Evolutionary conservation across 2,888 invertebrate genomes (phyloP).

Genomic region (Venusia cambrica): DNA sequence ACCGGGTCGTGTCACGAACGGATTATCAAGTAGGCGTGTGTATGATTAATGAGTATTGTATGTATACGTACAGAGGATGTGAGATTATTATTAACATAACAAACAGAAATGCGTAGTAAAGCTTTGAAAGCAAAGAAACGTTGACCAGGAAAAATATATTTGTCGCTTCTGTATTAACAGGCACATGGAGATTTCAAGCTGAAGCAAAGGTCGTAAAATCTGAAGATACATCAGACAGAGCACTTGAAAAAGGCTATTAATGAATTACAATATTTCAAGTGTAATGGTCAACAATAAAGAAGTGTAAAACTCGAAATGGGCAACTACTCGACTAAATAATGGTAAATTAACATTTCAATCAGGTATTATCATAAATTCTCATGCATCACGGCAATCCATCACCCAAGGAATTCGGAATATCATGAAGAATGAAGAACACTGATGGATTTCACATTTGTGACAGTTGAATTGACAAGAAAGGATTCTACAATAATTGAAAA

Average conservation of each 20-base stretch:
- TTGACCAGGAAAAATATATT: conserved; percentile 3
- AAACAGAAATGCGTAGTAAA: conserved; percentile 15
- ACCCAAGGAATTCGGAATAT: conserved; percentile 46
- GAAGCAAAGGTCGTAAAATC: too few relatives aligned
- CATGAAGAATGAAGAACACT: conserved; percentile 47
- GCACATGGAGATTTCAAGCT: too few relatives aligned
- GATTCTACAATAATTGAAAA: conserved; percentile 47
- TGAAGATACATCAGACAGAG: conserved; percentile 4
- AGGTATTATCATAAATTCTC: conserved; percentile 65
- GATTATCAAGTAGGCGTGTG: conserved; percentile 22
- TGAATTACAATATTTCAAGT: conserved; percentile 19
- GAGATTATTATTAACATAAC: conserved; percentile 2
- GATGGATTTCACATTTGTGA: conserved; percentile 70
- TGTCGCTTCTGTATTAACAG: too few relatives aligned
- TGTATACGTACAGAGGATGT: conserved; percentile 10
- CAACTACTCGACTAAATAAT: conserved; percentile 55
- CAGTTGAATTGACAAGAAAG: conserved; percentile 65
- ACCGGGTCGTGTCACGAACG: conserved; percentile 23
- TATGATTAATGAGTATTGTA: conserved; percentile 11
- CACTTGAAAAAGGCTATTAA: conserved; percentile 8
- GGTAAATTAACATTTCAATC: conserved; percentile 72
- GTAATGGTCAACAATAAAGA: conserved; percentile 34
- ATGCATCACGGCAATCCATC: conserved; percentile 70
- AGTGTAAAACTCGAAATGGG: conserved; percentile 56
- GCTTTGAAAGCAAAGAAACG: conserved; percentile 4